Evolutionary conservation across 2,888 invertebrate genomes (phyloP).

Genomic region (Synanthedon vespiformis): DNA sequence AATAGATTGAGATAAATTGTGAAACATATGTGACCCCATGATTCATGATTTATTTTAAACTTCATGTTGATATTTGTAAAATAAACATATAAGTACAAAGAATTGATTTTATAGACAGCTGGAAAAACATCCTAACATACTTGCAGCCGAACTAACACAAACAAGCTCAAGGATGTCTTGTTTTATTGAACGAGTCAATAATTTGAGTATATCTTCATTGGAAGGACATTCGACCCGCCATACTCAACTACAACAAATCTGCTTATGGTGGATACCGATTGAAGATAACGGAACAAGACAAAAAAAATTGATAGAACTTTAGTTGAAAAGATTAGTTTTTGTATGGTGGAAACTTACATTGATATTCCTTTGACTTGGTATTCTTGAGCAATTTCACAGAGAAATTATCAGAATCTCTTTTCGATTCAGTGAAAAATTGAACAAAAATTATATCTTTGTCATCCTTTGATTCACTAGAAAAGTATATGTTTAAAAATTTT

Average conservation of each 20-base stretch:
- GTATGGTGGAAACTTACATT: slow-evolving; percentile 29
- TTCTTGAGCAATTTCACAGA: slow-evolving; percentile 36
- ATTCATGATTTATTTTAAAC: too few relatives aligned
- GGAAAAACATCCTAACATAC: too few relatives aligned
- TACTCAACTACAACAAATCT: too few relatives aligned
- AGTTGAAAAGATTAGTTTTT: too few relatives aligned
- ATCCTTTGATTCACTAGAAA: slow-evolving; percentile 38
- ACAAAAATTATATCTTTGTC: slow-evolving; percentile 38
- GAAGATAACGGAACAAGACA: neutral
- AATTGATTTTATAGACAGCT: too few relatives aligned
- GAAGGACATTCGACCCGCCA: too few relatives aligned
- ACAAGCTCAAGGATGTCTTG: neutral
- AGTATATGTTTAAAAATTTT: slow-evolving; percentile 52
- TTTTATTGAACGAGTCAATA: neutral
- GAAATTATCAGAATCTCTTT: slow-evolving; percentile 47
- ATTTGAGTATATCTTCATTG: neutral
- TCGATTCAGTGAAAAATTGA: slow-evolving; percentile 56
- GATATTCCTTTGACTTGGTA: slow-evolving; percentile 31
- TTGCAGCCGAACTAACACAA: too few relatives aligned
- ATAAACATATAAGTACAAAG: too few relatives aligned
- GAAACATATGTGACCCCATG: too few relatives aligned
- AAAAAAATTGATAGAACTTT: neutral
- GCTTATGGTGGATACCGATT: too few relatives aligned
- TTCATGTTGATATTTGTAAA: too few relatives aligned
- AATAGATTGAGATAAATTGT: too few relatives aligned